These are phyloP conservation scores for Argopecten irradians DNA, from an alignment of 1,140 invertebrate genomes.

Conservation along the genomic window DNA sequence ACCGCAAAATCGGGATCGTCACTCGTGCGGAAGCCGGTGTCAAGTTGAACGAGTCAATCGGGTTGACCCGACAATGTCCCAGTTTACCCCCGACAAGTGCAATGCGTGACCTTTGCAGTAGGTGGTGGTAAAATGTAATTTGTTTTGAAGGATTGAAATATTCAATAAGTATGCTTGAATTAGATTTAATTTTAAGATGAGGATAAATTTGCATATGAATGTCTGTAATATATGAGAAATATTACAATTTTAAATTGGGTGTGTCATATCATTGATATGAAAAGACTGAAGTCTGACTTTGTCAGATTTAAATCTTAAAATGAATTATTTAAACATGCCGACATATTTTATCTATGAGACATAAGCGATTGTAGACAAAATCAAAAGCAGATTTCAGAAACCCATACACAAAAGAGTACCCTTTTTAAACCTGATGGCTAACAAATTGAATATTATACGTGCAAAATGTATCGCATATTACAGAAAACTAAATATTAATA, in stretches of 20 bases:
- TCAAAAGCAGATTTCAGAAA: neutral
- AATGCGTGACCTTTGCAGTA: neutral
- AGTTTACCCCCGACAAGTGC: neutral
- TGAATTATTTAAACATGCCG: neutral
- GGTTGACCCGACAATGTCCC: neutral
- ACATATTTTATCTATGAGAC: neutral
- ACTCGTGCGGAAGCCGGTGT: neutral
- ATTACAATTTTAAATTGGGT: neutral
- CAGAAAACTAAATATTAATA: too few relatives aligned
- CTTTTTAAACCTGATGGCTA: too few relatives aligned
- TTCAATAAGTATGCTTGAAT: neutral
- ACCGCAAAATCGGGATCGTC: neutral
- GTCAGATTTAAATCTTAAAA: neutral
- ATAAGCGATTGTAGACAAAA: neutral
- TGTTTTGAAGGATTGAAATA: neutral
- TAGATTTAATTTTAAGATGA: neutral
- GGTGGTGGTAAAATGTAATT: neutral
- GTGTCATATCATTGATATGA: neutral
- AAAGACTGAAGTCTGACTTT: neutral
- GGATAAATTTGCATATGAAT: neutral
- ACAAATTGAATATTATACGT: too few relatives aligned
- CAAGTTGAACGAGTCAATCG: neutral
- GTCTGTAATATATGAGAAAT: neutral
- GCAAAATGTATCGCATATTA: too few relatives aligned
- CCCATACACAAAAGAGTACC: too few relatives aligned